These are phyloP conservation scores for Craseonycteris thonglongyai DNA, from an alignment of 2,113 vertebrate species.

Conservation along the genomic window DNA sequence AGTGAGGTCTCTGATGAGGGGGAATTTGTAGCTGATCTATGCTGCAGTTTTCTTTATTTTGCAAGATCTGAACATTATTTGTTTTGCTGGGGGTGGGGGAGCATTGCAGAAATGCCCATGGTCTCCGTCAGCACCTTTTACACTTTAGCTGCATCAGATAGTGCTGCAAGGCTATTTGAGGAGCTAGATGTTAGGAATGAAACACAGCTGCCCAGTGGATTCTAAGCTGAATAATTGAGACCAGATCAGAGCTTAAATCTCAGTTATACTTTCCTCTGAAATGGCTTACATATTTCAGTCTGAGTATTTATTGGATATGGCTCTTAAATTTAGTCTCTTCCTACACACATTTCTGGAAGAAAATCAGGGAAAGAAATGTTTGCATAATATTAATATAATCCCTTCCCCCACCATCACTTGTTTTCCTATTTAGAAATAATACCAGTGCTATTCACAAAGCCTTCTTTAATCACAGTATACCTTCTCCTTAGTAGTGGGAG, in stretches of 20 bases:
- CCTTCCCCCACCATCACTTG: background rate
- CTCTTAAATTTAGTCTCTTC: background rate
- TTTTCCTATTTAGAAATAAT: slow-evolving; percentile 28
- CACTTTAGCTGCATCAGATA: slow-evolving; percentile 39
- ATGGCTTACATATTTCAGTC: background rate
- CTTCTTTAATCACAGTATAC: background rate
- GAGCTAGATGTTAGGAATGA: slow-evolving; percentile 22
- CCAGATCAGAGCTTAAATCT: background rate
- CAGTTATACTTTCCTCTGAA: background rate
- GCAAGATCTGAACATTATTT: slow-evolving; percentile 59
- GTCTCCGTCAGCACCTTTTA: slow-evolving; percentile 44
- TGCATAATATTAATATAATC: slow-evolving; percentile 27
- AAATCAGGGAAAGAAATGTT: background rate
- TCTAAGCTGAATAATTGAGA: background rate
- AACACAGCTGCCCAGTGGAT: background rate
- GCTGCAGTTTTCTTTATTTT: slow-evolving; percentile 57
- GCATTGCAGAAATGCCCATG: background rate
- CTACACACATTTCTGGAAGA: slow-evolving; percentile 34
- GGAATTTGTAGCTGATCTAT: slow-evolving; percentile 35
- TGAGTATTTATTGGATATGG: slow-evolving; percentile 31
- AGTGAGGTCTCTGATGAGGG: slow-evolving; percentile 55
- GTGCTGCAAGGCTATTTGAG: background rate
- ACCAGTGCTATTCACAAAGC: background rate
- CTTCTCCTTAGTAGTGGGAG: background rate
- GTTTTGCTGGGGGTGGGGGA: background rate